phyloP scores from a whole-genome alignment of 2,888 invertebrate species.

The Imbricaverruca yamaguchii region DNA sequence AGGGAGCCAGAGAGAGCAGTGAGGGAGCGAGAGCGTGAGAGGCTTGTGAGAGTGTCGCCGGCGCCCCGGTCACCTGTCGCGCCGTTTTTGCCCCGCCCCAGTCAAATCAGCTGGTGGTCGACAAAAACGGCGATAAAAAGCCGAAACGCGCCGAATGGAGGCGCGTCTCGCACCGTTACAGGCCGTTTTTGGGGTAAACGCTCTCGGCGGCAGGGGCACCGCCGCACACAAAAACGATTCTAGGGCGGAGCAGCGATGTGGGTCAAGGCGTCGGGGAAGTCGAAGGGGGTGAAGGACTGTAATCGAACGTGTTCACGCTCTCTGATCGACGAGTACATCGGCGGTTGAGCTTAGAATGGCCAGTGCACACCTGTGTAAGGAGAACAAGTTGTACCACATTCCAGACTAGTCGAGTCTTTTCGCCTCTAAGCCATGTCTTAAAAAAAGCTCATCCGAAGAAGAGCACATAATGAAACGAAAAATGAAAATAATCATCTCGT shows the following conservation, averaged over 20 bases:
- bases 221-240: neutral
- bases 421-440: too few species aligned
- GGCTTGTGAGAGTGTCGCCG: neutral
- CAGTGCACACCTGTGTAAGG: too few species aligned
- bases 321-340: neutral
- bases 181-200: constrained; percentile 17
- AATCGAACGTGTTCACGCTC: neutral
- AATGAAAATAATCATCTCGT: too few species aligned
- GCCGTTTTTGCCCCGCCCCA: constrained; percentile 3
- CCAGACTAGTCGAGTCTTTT: too few species aligned
- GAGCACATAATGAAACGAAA: too few species aligned
- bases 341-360: too few species aligned
- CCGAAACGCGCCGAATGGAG: constrained; percentile 15
- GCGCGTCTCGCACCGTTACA: constrained; percentile 6
- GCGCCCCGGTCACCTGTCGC: constrained; percentile 10
- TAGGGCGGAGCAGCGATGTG: neutral
- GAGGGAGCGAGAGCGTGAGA: too few species aligned
- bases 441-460: too few species aligned
- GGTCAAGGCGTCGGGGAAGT: constrained; percentile 8
- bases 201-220: neutral
- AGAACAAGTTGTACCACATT: too few species aligned
- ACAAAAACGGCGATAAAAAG: constrained; percentile 12
- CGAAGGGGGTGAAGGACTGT: constrained; percentile 10
- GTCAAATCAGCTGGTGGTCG: constrained; percentile 10
- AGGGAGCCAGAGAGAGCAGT: too few species aligned